Percentiles rank a stretch among this genome's conserved stretches.
phyloP scores from a whole-genome alignment of 1,140 invertebrate genomes.

The Acromyrmex charruanus region DNA sequence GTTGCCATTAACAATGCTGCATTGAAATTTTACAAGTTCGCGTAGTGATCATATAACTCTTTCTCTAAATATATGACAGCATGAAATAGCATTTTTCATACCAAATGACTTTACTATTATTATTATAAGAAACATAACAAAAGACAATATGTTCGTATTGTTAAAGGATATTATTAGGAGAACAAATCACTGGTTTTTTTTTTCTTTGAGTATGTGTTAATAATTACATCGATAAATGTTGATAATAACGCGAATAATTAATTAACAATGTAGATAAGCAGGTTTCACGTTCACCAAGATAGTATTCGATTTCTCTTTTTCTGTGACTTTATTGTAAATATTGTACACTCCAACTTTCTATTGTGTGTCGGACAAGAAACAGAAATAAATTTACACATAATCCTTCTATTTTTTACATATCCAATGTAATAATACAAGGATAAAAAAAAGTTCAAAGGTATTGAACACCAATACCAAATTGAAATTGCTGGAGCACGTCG shows the following conservation, averaged over 20 bases:
- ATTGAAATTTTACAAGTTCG: too few species aligned
- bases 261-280: not conserved
- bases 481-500: slow-evolving; percentile 83
- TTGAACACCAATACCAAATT: slow-evolving; percentile 84
- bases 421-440: slow-evolving; percentile 49
- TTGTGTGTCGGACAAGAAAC: not conserved
- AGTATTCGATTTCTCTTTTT: slow-evolving; percentile 58
- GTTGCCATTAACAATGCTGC: too few species aligned
- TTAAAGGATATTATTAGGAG: not conserved
- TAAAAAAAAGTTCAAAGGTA: slow-evolving; percentile 80
- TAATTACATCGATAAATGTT: too few species aligned
- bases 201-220: not conserved
- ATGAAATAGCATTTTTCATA: not conserved
- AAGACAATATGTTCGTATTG: not conserved
- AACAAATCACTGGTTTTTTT: not conserved
- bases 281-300: not conserved
- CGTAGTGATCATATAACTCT: too few species aligned
- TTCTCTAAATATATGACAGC: not conserved
- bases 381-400: slow-evolving; percentile 61
- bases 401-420: slow-evolving; percentile 31
- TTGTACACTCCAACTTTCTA: not conserved
- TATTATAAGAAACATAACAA: not conserved
- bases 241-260: not conserved
- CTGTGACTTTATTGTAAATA: slow-evolving; percentile 64
- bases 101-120: not conserved